These are phyloP conservation scores for Thunnus thynnus DNA, from an alignment of 2,113 vertebrate species.

Conservation along the genomic window DNA sequence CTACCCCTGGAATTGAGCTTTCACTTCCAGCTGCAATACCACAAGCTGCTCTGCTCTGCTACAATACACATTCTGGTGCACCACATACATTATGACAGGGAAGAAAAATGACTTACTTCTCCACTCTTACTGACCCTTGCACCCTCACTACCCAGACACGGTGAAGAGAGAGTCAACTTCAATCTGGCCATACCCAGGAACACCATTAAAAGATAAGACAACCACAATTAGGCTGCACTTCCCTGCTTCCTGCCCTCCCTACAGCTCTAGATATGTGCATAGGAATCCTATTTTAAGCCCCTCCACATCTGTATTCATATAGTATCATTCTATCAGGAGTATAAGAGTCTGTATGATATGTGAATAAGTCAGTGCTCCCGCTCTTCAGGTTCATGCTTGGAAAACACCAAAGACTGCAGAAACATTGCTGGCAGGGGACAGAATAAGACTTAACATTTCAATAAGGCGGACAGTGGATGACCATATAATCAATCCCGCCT, in stretches of 20 bases:
- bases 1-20: constrained; percentile 50
- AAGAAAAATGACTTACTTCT: constrained; percentile 81
- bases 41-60: constrained; percentile 67
- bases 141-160: constrained; percentile 54
- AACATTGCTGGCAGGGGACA: constrained; percentile 46
- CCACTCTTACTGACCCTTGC: constrained; percentile 76
- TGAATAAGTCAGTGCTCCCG: constrained; percentile 54
- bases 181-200: constrained; percentile 74
- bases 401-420: constrained; percentile 46
- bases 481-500: constrained; percentile 70
- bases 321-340: constrained; percentile 55
- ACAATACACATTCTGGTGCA: constrained; percentile 58
- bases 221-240: constrained; percentile 80
- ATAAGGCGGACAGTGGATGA: constrained; percentile 60
- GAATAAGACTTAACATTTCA: constrained; percentile 73
- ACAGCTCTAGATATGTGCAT: constrained; percentile 49
- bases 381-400: constrained; percentile 33
- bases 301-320: constrained; percentile 67
- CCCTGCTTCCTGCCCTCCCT: constrained; percentile 55
- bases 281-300: constrained; percentile 63
- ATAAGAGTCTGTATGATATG: constrained; percentile 48
- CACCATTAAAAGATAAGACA: constrained; percentile 83
- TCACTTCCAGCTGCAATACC: constrained; percentile 62
- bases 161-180: constrained; percentile 78
- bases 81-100: constrained; percentile 81